Evolutionary conservation across 2,113 vertebrate species (phyloP), one percentile per base, ranked within the genome.

Genomic region (Cercocebus atys): DNA sequence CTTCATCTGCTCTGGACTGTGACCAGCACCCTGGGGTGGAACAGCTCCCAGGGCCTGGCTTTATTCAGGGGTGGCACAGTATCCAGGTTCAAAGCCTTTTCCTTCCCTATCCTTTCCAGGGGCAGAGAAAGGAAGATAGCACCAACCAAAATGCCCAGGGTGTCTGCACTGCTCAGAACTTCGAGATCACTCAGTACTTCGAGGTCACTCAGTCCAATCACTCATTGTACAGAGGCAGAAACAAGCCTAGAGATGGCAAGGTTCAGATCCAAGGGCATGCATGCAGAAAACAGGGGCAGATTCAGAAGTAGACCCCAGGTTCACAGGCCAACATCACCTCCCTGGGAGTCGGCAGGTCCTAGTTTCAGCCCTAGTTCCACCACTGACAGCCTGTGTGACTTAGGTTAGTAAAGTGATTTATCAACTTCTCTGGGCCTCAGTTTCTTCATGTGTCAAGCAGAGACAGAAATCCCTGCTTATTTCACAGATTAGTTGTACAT

Each of bases 391-490:
- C 76, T 32, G 35, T 17, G 38, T 38, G 82, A 84, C 32, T 43
- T 25, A 35, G 61, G 38, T 75, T 35, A 57, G 52, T 55, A 30
- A 76, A 55, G 64, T 88, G 66, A 76, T n/a, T 73, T 40, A 27
- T 30, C 14, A 25, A 73, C 32, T 73, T 85, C 55, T 85, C 12
- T 38, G 38, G 30, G 30, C 68, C 68, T 89, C 94, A 81, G 73
- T 93, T 93, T 96, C 87, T 35, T 86, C 93, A 50, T 50, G 45
- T 66, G 55, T 72, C 64, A 68, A 78, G 12, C 76, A 38, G 90
- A 50, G 47, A 76, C 27, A 87, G 57, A 96, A 94, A 90, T 88
- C 81, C 43, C 79, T 88, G 55, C 11, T 93, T 90, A 76, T 85
- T 81, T 88, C 66, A 96, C 30, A 52, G 50, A 32, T 18, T 43